Percentiles rank a stretch among this genome's conserved stretches.
Conservation (phyloP, 2,888 invertebrate species). For the Tetranychus truncatus region DNA sequence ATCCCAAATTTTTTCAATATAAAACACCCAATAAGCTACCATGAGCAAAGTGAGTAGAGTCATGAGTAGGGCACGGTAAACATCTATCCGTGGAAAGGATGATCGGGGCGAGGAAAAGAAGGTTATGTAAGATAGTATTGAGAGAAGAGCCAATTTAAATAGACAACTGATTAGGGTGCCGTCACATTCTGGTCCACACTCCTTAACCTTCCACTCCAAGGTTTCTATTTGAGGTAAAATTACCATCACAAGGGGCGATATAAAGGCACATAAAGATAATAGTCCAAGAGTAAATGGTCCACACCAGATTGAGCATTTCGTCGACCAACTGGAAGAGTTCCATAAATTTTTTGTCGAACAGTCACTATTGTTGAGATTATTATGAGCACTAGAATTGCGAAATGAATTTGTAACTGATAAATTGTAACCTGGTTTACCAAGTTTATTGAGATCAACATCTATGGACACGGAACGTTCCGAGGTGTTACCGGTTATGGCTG, state of each 20-base stretch:
- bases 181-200: constrained; percentile 81
- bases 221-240: constrained; percentile 59
- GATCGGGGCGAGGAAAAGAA: constrained; percentile 66
- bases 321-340: not conserved
- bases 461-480: constrained; percentile 85
- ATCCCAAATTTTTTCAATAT: constrained; percentile 57
- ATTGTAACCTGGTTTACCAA: constrained; percentile 27
- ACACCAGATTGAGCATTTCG: constrained; percentile 54
- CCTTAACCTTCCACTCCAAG: constrained; percentile 30
- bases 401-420: not conserved
- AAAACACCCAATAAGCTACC: constrained; percentile 95
- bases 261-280: constrained; percentile 60
- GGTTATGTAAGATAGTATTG: constrained; percentile 77
- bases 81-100: constrained; percentile 72
- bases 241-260: constrained; percentile 86
- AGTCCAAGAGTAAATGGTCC: constrained; percentile 60
- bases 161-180: constrained; percentile 74
- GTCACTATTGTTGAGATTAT: not conserved
- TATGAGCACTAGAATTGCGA: not conserved
- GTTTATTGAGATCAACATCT: constrained; percentile 45
- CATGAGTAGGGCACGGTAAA: constrained; percentile 72
- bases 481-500: constrained; percentile 87
- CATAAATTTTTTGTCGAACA: not conserved
- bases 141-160: constrained; percentile 70
- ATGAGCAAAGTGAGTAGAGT: constrained; percentile 72